These are phyloP conservation scores for Drymonia ruficornis DNA, from an alignment of 2,888 invertebrate species.

Conservation along the genomic window DNA sequence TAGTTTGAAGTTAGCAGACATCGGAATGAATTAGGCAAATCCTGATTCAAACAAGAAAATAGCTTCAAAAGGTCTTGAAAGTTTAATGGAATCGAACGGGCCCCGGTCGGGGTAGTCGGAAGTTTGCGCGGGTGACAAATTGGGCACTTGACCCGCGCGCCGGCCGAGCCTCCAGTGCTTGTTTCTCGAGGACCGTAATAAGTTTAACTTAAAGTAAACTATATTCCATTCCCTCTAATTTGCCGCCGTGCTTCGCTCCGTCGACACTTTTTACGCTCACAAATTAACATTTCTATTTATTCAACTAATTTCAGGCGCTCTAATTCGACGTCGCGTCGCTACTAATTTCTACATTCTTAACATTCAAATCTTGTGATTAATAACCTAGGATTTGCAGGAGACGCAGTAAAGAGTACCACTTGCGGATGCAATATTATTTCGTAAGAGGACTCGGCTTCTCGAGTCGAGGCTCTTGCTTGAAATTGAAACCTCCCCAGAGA, in stretches of 20 bases:
- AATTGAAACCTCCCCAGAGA: constrained; percentile 72
- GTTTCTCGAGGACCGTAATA: constrained; percentile 83
- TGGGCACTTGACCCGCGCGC: constrained; percentile 83
- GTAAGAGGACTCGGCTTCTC: constrained; percentile 57
- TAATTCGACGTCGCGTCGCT: constrained; percentile 23
- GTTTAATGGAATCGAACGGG: constrained; percentile 84
- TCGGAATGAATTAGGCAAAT: constrained; percentile 78
- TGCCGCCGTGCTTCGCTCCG: constrained; percentile 62
- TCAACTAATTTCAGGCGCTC: constrained; percentile 35
- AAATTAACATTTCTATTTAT: constrained; percentile 62
- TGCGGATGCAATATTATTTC: constrained; percentile 63
- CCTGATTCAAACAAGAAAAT: constrained; percentile 81
- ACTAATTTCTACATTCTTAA: neutral
- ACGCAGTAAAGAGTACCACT: constrained; percentile 26
- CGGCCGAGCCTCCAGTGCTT: constrained; percentile 75
- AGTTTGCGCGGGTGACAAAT: constrained; percentile 84
- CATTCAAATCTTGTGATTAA: neutral
- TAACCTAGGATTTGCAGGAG: constrained; percentile 1
- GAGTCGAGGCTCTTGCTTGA: constrained; percentile 61
- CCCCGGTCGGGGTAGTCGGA: constrained; percentile 72
- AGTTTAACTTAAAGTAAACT: constrained; percentile 85
- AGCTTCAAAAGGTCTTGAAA: constrained; percentile 83
- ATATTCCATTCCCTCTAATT: constrained; percentile 83
- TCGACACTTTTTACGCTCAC: constrained; percentile 65
- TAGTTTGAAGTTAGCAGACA: constrained; percentile 41